Percentiles rank a stretch among this genome's conserved stretches.
Conservation (phyloP, 2,797 vertebrate species). For the Esox lucius region DNA sequence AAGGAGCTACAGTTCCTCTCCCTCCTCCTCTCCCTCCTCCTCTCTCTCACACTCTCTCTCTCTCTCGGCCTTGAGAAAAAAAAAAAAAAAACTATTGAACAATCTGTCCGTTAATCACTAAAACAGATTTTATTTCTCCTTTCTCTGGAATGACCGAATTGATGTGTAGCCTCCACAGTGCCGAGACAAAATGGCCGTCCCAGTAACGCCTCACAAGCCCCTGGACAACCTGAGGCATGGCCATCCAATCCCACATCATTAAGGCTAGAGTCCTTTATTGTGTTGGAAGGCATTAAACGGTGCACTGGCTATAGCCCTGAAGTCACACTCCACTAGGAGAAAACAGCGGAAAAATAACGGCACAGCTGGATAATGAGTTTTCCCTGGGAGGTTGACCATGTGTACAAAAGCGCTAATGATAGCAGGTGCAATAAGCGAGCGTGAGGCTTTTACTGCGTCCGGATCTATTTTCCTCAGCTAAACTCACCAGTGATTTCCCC, state of each 20-base stretch:
- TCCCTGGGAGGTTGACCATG: conserved; percentile 75
- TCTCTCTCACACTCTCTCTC: conserved; percentile 1
- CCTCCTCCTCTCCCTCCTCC: conserved; percentile 8
- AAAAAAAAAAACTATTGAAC: background rate
- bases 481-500: conserved; percentile 74
- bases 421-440: conserved; percentile 73
- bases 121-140: conserved; percentile 49
- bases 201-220: conserved; percentile 62
- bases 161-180: conserved; percentile 41
- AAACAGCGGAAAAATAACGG: conserved; percentile 61
- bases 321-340: conserved; percentile 70
- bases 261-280: conserved; percentile 73
- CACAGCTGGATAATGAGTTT: conserved; percentile 76
- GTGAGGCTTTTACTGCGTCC: conserved; percentile 66
- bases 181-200: conserved; percentile 65
- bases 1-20: conserved; percentile 13
- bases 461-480: conserved; percentile 71
- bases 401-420: conserved; percentile 75
- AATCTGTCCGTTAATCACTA: conserved; percentile 44
- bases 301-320: conserved; percentile 65
- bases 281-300: conserved; percentile 72
- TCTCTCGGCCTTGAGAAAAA: conserved; percentile 3
- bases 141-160: conserved; percentile 43
- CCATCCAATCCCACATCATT: conserved; percentile 75
- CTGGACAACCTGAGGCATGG: conserved; percentile 66